These are phyloP conservation scores for Hippocampus comes DNA, from an alignment of 2,113 vertebrate genomes.

Conservation along the genomic window DNA sequence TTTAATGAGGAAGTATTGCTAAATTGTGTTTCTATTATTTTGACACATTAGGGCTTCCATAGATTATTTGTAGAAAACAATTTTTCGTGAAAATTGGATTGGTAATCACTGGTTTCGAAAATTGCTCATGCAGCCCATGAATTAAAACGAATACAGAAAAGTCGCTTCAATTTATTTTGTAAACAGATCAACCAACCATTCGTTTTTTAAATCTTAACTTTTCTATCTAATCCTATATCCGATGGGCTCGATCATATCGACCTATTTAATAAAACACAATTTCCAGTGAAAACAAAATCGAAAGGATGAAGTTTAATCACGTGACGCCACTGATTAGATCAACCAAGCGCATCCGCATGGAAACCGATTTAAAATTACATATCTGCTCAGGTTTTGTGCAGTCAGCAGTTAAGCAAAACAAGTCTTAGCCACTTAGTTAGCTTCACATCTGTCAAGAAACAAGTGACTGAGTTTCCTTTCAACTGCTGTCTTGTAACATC, in stretches of 20 bases:
- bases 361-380: neutral
- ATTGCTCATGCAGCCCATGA: neutral
- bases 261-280: neutral
- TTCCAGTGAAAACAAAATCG: neutral
- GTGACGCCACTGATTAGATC: neutral
- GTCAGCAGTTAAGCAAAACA: neutral
- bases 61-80: neutral
- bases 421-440: neutral
- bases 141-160: too few relatives aligned
- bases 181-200: neutral
- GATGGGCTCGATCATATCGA: neutral
- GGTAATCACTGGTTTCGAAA: too few relatives aligned
- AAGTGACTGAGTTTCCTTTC: neutral
- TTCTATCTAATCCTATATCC: neutral
- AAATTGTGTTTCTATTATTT: too few relatives aligned
- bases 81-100: neutral
- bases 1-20: too few relatives aligned
- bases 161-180: neutral
- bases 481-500: neutral
- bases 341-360: neutral
- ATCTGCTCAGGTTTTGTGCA: neutral
- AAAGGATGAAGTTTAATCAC: neutral
- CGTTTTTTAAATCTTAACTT: neutral
- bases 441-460: neutral
- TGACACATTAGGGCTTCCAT: too few relatives aligned